phyloP scores from a whole-genome alignment of 35 echinoderm and acorn worm genomes.

The Lytechinus pictus region DNA sequence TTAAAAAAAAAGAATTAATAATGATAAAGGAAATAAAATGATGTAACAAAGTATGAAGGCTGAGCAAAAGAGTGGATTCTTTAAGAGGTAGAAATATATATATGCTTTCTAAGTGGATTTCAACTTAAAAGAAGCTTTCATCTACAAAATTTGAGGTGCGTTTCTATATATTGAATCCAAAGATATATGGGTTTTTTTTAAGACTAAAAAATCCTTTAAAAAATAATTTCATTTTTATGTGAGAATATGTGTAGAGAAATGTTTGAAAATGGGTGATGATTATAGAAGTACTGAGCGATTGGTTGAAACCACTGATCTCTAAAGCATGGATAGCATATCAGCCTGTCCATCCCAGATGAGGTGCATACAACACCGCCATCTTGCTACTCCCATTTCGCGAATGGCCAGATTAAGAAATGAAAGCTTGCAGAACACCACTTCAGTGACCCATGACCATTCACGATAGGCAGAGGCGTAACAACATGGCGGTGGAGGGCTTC shows the following conservation, averaged over 20 bases:
- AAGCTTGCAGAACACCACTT: neutral
- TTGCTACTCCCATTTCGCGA: neutral
- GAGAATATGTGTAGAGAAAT: neutral
- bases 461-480: neutral
- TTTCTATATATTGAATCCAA: neutral
- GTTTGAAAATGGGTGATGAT: neutral
- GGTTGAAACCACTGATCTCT: conserved; percentile 8
- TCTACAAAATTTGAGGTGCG: neutral
- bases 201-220: neutral
- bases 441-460: neutral
- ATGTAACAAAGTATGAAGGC: too few species aligned
- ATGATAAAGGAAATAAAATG: neutral
- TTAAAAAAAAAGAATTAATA: neutral
- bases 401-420: neutral
- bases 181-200: neutral
- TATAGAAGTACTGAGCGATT: neutral
- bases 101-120: neutral
- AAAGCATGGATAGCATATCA: neutral
- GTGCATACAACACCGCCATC: neutral
- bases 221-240: neutral
- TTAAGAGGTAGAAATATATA: too few species aligned
- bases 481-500: neutral
- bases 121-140: neutral
- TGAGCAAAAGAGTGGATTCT: too few species aligned
- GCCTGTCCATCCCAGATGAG: neutral